Base-by-base conservation (phyloP, 2,888 invertebrate species). In the Torymus texanus region DNA sequence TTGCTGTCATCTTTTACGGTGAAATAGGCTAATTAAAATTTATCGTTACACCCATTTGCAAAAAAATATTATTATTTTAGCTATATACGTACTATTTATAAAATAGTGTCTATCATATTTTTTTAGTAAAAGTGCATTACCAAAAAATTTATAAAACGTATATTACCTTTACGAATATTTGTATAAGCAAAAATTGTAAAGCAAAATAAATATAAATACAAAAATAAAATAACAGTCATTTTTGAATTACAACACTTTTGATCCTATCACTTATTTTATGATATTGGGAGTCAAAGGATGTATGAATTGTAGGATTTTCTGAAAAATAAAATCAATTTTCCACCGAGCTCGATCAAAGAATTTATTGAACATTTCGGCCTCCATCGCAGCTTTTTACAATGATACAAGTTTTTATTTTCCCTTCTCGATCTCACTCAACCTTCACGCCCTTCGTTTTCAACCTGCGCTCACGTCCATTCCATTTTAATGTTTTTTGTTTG, bases 351-450 rank as follows among this genome's bases (percentile, higher is more conserved):
- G 85, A 86, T 86, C 84, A 86, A 87, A 87, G 85, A 85, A 86
- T 87, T 87, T 86, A 87, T 87, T 86, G 85, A 86, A 87, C 84
- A 83, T 85, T 85, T 84, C 83, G 83, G 83, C 83, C 83, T 84
- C 81, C 83, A 80, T 84, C 84, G 82, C 83, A 84, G 80, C 85
- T 86, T 85, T 83, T 85, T 85, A 86, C 86, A 86, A 86, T 85
- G 84, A 86, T 86, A 85, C 84, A 86, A 85, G 79, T 79, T 72
- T 82, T 77, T 50, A 62, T 80, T 72, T 75, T 80, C 66, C 61
- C 72, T 73, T 75, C 55, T 41, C 21, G 14, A 50, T 16, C 10
- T 41, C 41, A 53, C 14, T 62, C 61, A 12, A 58, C 41, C 14
- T 71, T 71, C 55, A 1, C 21, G 18, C 59, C 24, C 24, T 8